Conservation (phyloP, 2,888 invertebrate genomes). For the Rugalucina vietnamica region DNA sequence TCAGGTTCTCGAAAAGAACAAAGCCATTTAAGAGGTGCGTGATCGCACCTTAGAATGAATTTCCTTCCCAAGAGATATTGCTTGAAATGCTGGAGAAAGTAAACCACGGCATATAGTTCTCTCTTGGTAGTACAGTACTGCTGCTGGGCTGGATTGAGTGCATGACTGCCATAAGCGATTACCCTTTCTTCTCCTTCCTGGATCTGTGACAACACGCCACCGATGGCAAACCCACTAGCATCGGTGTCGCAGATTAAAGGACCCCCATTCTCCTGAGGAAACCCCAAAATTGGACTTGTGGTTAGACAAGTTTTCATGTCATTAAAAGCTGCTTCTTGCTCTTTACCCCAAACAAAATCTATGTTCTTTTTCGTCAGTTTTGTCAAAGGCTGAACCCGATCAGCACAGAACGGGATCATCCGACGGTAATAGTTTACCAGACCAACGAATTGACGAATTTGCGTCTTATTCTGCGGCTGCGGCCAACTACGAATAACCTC, state of each 20-base stretch:
- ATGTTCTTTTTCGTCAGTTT: slow-evolving; percentile 13
- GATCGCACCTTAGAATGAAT: neutral
- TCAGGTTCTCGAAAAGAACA: neutral
- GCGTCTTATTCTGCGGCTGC: neutral
- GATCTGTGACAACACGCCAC: neutral
- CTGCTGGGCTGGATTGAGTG: neutral
- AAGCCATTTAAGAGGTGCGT: neutral
- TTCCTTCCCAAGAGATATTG: slow-evolving; percentile 20
- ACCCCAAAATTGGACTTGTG: neutral
- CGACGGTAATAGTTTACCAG: slow-evolving; percentile 14
- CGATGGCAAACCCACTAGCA: neutral
- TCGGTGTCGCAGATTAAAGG: neutral
- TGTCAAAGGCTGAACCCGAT: slow-evolving; percentile 11
- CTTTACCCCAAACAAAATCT: neutral
- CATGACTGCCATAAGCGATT: slow-evolving; percentile 4
- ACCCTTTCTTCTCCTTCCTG: neutral
- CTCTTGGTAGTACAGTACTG: slow-evolving; percentile 37
- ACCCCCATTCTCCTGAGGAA: neutral
- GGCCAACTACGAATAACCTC: slow-evolving; percentile 18
- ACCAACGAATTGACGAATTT: slow-evolving; percentile 16
- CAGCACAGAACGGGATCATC: slow-evolving; percentile 18
- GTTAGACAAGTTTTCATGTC: slow-evolving; percentile 9
- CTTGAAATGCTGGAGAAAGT: slow-evolving; percentile 25
- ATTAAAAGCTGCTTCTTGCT: neutral
- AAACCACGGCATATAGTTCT: slow-evolving; percentile 16